Conservation (phyloP, 1,140 invertebrate species). For the Halictus rubicundus region DNA sequence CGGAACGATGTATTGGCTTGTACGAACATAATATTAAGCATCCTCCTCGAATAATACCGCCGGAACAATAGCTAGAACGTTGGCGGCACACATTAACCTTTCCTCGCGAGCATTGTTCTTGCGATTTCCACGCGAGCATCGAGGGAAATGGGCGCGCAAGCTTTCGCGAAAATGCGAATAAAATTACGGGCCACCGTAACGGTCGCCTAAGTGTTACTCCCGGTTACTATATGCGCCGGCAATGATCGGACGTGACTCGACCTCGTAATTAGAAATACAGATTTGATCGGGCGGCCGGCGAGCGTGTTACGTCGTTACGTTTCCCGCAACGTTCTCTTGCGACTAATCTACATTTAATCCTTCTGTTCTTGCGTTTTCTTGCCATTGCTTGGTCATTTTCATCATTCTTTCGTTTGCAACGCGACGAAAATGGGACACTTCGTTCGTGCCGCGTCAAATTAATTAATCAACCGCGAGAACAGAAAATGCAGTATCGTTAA, state of each 20-base stretch:
- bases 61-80: slow-evolving; percentile 21
- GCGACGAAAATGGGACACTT: neutral
- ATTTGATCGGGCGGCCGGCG: neutral
- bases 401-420: no score
- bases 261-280: slow-evolving; percentile 30
- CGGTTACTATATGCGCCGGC: neutral
- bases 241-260: neutral
- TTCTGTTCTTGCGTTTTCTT: no score
- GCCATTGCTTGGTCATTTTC: no score
- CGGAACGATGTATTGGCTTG: slow-evolving; percentile 31
- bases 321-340: no score
- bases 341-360: no score
- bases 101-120: slow-evolving; percentile 27
- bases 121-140: neutral
- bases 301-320: neutral
- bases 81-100: slow-evolving; percentile 19
- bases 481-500: no score
- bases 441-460: no score
- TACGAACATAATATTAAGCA: slow-evolving; percentile 51
- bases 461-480: no score
- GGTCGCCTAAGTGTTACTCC: neutral
- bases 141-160: neutral
- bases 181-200: slow-evolving; percentile 13
- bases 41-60: slow-evolving; percentile 49
- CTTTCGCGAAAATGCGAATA: neutral